These are phyloP conservation scores for Tillus elongatus DNA, from an alignment of 2,888 invertebrate genomes.

Conservation along the genomic window DNA sequence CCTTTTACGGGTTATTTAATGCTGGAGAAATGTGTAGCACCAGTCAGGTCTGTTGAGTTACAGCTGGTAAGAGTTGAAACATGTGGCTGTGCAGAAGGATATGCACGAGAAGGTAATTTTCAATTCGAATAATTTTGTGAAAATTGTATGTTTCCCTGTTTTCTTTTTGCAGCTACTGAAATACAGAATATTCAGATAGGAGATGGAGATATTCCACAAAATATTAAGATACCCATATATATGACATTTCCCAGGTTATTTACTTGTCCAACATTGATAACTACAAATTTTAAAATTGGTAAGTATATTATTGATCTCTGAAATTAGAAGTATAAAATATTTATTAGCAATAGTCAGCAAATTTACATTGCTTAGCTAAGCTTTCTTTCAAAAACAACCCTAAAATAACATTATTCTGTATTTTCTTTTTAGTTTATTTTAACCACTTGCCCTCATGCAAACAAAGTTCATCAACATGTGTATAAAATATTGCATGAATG, in stretches of 20 bases:
- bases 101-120: slow-evolving; percentile 72
- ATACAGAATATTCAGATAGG: slow-evolving; percentile 97
- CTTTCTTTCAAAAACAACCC: too few species aligned
- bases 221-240: slow-evolving; percentile 78
- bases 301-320: too few species aligned
- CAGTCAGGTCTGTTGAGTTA: slow-evolving; percentile 86
- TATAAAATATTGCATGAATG: too few species aligned
- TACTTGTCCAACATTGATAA: slow-evolving; percentile 85
- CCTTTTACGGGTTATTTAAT: slow-evolving; percentile 80
- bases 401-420: too few species aligned
- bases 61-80: slow-evolving; percentile 93
- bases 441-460: too few species aligned
- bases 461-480: too few species aligned
- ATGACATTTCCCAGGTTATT: slow-evolving; percentile 94
- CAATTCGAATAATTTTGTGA: slow-evolving; percentile 6
- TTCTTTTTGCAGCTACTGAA: slow-evolving; percentile 71
- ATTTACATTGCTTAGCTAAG: too few species aligned
- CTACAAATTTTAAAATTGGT: slow-evolving; percentile 93
- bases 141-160: not conserved
- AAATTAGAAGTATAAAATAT: too few species aligned
- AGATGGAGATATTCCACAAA: slow-evolving; percentile 79
- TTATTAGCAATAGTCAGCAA: too few species aligned
- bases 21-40: slow-evolving; percentile 71
- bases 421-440: too few species aligned
- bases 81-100: slow-evolving; percentile 87